A percentile compares a stretch with the other conserved stretches of the same genome.
These are phyloP conservation scores for Caenorhabditis sp. DNA, from an alignment of 2,888 invertebrate genomes.

Conservation along the genomic window DNA sequence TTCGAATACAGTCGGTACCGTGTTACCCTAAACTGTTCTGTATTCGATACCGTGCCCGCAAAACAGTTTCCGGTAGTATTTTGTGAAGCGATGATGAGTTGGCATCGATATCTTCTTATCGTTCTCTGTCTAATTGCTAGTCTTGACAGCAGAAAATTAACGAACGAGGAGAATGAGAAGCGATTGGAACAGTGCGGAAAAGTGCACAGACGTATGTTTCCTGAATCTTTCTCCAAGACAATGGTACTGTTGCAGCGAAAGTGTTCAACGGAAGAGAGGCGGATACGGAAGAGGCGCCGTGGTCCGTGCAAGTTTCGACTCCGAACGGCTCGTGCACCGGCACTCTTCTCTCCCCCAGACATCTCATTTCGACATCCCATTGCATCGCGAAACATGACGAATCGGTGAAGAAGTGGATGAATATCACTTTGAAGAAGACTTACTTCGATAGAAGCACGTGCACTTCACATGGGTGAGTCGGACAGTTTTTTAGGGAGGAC, in stretches of 20 bases:
- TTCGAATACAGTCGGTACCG: too few species aligned
- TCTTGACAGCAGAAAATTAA: background rate
- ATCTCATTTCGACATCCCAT: background rate
- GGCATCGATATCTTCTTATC: too few species aligned
- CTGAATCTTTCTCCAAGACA: background rate
- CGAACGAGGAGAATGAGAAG: conserved; percentile 20
- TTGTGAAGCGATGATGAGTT: too few species aligned
- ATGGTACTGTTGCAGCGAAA: conserved; percentile 3
- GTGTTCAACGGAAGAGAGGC: conserved; percentile 13
- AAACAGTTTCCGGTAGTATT: too few species aligned
- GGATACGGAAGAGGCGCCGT: conserved; percentile 6
- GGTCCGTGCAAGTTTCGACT: conserved; percentile 6
- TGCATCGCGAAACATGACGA: background rate
- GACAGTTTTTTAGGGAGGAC: background rate
- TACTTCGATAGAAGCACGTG: background rate
- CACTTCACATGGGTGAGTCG: background rate
- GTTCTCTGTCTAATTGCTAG: background rate
- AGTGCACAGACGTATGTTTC: background rate
- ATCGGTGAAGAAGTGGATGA: background rate
- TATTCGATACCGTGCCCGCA: too few species aligned
- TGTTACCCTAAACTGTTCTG: too few species aligned
- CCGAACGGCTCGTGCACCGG: background rate
- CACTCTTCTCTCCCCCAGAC: background rate
- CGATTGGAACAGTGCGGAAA: conserved; percentile 11
- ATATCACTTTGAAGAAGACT: background rate